Percentiles rank a stretch among this genome's conserved stretches.
phyloP scores from a whole-genome alignment of 2,888 invertebrate genomes.

The Colletes collaris region DNA sequence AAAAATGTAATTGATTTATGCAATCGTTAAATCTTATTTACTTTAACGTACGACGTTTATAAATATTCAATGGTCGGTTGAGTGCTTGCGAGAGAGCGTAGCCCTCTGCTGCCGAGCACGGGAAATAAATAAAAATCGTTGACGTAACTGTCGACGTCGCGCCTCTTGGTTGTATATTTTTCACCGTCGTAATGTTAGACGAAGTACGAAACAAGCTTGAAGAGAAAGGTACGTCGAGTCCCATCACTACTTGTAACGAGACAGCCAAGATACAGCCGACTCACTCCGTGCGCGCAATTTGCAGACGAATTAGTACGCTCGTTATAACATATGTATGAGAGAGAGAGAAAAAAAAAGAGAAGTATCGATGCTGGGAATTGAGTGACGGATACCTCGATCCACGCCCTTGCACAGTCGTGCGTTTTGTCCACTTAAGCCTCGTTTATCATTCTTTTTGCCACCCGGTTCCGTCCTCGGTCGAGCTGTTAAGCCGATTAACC shows the following conservation, averaged over 20 bases:
- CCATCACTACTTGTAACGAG: slow-evolving; percentile 29
- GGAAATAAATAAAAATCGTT: too few species aligned
- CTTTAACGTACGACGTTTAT: too few species aligned
- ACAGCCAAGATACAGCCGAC: slow-evolving; percentile 6
- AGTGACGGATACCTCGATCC: slow-evolving; percentile 46
- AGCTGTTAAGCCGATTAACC: slow-evolving; percentile 69
- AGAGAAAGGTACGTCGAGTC: slow-evolving; percentile 9
- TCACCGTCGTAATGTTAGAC: not conserved
- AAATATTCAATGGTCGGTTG: too few species aligned
- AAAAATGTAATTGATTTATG: too few species aligned
- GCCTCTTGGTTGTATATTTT: not conserved
- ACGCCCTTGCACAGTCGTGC: slow-evolving; percentile 29
- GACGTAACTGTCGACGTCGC: not conserved
- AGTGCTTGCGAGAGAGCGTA: too few species aligned
- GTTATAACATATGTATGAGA: slow-evolving; percentile 2
- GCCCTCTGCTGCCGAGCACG: too few species aligned
- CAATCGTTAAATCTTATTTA: too few species aligned
- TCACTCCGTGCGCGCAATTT: slow-evolving; percentile 9
- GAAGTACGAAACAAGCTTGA: not conserved
- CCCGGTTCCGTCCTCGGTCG: slow-evolving; percentile 26
- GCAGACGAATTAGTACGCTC: slow-evolving; percentile 26
- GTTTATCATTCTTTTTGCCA: slow-evolving; percentile 20
- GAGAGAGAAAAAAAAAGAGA: not conserved
- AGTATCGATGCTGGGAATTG: slow-evolving; percentile 33
- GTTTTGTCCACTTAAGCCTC: slow-evolving; percentile 33